Conservation (phyloP, 2,797 vertebrate genomes). For the Thaleichthys pacificus region DNA sequence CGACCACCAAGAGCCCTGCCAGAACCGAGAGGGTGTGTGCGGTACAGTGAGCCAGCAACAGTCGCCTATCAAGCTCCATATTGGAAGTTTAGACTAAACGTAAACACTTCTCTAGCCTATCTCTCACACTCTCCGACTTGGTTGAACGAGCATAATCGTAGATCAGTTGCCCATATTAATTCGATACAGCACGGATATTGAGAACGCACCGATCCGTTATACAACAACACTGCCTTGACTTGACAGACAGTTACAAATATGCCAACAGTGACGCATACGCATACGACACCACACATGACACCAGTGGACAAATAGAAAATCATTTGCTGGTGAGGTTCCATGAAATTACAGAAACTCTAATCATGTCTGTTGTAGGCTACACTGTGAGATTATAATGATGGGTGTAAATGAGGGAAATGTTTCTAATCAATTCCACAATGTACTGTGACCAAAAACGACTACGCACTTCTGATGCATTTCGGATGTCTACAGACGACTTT, state of each 20-base stretch:
- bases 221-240: constrained; percentile 1
- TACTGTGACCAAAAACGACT: not conserved
- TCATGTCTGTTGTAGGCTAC: too few relatives aligned
- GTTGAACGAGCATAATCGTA: not conserved
- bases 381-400: not conserved
- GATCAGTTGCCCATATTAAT: not conserved
- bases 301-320: not conserved
- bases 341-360: too few relatives aligned
- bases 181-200: not conserved
- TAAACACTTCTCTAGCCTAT: not conserved
- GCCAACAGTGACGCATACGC: constrained; percentile 8
- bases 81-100: not conserved
- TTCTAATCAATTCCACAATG: too few relatives aligned
- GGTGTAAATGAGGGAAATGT: too few relatives aligned
- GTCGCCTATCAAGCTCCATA: constrained; percentile 78
- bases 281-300: not conserved
- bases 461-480: too few relatives aligned
- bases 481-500: not conserved
- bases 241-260: not conserved
- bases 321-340: not conserved
- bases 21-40: constrained; percentile 72
- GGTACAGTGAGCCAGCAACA: constrained; percentile 76
- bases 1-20: constrained; percentile 74
- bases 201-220: not conserved
- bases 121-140: too few relatives aligned